These are phyloP conservation scores for Magallana angulata DNA, from an alignment of 1,140 invertebrate species.

Conservation along the genomic window DNA sequence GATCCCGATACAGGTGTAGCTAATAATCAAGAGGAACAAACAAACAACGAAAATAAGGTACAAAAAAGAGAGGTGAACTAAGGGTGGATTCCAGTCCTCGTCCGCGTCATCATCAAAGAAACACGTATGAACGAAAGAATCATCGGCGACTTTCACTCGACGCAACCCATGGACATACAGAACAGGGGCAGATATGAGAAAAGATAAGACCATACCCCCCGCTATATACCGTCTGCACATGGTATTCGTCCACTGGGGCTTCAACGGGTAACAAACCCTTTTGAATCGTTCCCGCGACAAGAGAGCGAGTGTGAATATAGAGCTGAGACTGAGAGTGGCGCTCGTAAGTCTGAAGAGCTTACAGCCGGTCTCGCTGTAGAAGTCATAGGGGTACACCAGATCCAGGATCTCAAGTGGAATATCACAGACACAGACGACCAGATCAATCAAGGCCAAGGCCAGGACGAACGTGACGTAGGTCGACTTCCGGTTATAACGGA, in stretches of 20 bases:
- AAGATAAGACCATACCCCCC: neutral
- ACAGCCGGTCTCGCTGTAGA: slow-evolving; percentile 29
- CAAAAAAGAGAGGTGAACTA: slow-evolving; percentile 1
- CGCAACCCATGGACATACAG: neutral
- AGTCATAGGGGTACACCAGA: slow-evolving; percentile 39
- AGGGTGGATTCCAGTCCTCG: neutral
- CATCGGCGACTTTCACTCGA: neutral
- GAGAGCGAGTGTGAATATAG: neutral
- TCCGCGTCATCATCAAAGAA: slow-evolving; percentile 14
- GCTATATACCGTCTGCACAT: neutral
- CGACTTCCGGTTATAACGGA: slow-evolving; percentile 25
- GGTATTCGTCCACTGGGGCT: slow-evolving; percentile 1
- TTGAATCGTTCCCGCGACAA: slow-evolving; percentile 9
- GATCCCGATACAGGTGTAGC: neutral
- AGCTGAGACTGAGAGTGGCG: neutral
- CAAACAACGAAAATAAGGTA: neutral
- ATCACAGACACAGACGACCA: slow-evolving; percentile 33
- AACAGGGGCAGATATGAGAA: neutral
- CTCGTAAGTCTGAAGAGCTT: neutral
- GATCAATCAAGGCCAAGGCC: slow-evolving; percentile 30
- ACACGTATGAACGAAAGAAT: neutral
- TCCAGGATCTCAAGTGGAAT: slow-evolving; percentile 43
- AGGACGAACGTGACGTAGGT: slow-evolving; percentile 34
- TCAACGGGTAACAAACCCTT: neutral
- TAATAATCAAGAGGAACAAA: neutral